Base-by-base conservation (phyloP, 2,113 vertebrate species). In the Rhinogobius similis region DNA sequence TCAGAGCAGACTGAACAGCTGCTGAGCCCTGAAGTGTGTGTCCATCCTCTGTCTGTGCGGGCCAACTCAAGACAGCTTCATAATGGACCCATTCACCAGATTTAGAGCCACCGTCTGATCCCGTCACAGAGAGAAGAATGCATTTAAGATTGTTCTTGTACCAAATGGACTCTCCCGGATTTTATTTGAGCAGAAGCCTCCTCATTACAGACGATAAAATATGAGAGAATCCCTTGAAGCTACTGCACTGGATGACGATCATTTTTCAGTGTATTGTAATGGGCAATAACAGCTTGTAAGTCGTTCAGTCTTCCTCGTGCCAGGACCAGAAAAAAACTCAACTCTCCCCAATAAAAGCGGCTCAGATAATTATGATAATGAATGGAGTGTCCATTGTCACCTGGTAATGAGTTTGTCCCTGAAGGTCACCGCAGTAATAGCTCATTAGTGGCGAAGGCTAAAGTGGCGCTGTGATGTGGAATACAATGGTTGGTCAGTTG, bases 321-420 rank as follows among this genome's bases (percentile, higher is more conserved):
- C 61, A 16, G 66, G 58, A 61, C 75, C 75, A 82, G 63, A 9
- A n/a, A 50, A 72, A 83, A 71, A 68, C 81, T 64, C 61, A 43
- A 70, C 18, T 20, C 85, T 73, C 65, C 66, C 67, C 84, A 75
- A 73, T 83, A 83, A 83, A 86, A 75, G 76, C 23, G 11, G n/a
- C 39, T 4, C 75, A 80, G 83, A 90, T 85, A 82, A 90, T 87
- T 88, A 87, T 87, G 78, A 85, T 86, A 86, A 88, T 88, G 79
- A 86, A 86, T 82, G 82, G 56, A 73, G 75, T 72, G 77, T 78
- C 80, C 76, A 86, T 87, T 85, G 80, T 90, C 87, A 79, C 78
- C 77, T 64, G 78, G 72, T 88, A 86, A 87, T 87, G 88, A 86
- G 78, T 87, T 87, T 87, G 86, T 87, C 78, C 85, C 61, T 36